These are phyloP conservation scores for Karalla daura DNA, from an alignment of 2,797 vertebrate species.

Conservation along the genomic window DNA sequence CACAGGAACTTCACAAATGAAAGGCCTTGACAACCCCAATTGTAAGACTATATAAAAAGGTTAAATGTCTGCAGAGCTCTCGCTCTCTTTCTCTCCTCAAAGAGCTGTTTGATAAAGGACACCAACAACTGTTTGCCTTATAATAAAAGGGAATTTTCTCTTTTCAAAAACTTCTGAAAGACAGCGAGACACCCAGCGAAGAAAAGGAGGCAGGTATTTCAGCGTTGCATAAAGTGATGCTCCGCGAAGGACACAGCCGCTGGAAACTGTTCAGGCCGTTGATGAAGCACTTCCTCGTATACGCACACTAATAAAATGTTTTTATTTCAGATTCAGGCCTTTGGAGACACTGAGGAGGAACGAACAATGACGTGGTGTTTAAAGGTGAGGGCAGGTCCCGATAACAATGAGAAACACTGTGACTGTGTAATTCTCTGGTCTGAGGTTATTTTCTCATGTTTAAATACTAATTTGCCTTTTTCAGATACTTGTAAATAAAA, in stretches of 20 bases:
- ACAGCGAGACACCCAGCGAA: conserved; percentile 28
- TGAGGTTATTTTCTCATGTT: too few species aligned
- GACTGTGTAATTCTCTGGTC: too few species aligned
- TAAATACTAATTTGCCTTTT: too few species aligned
- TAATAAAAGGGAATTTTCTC: conserved; percentile 67
- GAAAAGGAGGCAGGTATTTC: conserved; percentile 36
- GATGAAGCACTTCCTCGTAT: conserved; percentile 30
- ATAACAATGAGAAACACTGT: too few species aligned
- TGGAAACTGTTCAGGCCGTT: conserved; percentile 32
- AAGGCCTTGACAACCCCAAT: conserved; percentile 79
- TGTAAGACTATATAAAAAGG: conserved; percentile 83
- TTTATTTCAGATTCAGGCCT: too few species aligned
- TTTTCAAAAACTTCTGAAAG: conserved; percentile 61
- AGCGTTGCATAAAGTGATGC: conserved; percentile 24
- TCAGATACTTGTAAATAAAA: too few species aligned
- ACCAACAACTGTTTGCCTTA: conserved; percentile 71
- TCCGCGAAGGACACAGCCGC: conserved; percentile 45
- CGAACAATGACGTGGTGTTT: too few species aligned
- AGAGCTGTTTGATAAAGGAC: conserved; percentile 73
- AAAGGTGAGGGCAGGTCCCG: too few species aligned
- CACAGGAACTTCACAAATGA: conserved; percentile 80
- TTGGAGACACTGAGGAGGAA: not conserved
- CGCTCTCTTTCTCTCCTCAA: conserved; percentile 56
- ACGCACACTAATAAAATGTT: conserved; percentile 22
- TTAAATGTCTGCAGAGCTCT: conserved; percentile 74